Percentiles rank a stretch among this genome's conserved stretches.
Conservation (phyloP, 37 sponge, comb jelly and placozoan genomes). For the Dysidea cf. avara region DNA sequence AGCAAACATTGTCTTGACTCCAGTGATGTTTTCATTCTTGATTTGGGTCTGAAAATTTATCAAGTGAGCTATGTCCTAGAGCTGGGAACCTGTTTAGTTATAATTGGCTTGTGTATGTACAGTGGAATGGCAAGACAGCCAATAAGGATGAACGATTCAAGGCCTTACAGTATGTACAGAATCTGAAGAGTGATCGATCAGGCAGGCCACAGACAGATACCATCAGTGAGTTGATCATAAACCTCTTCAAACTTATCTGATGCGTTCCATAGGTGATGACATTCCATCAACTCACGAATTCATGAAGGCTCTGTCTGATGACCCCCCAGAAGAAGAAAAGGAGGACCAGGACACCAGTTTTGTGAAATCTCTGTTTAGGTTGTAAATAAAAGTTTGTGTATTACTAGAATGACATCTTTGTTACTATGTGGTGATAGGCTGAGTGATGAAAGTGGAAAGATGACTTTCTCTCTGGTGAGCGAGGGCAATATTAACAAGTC, state of each 20-base stretch:
- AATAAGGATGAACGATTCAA: slow-evolving; percentile 77
- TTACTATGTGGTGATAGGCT: slow-evolving; percentile 28
- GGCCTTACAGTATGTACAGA: slow-evolving; percentile 51
- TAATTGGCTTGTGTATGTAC: not conserved
- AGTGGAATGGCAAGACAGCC: slow-evolving; percentile 64
- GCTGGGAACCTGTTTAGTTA: not conserved
- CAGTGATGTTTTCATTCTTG: slow-evolving; percentile 75
- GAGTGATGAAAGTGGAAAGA: slow-evolving; percentile 72
- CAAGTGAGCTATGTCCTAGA: slow-evolving; percentile 38
- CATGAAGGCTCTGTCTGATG: slow-evolving; percentile 15
- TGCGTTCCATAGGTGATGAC: too few relatives aligned
- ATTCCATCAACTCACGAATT: slow-evolving; percentile 24
- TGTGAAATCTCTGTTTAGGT: slow-evolving; percentile 36
- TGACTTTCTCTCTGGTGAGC: slow-evolving; percentile 49
- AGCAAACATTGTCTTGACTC: slow-evolving; percentile 42
- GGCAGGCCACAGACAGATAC: not conserved
- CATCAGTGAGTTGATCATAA: too few relatives aligned
- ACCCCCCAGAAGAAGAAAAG: slow-evolving; percentile 5
- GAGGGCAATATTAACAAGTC: slow-evolving; percentile 32
- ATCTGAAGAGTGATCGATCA: slow-evolving; percentile 26
- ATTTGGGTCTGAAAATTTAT: slow-evolving; percentile 59
- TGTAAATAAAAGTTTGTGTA: not conserved
- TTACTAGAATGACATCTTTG: not conserved
- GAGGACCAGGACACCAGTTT: slow-evolving; percentile 25
- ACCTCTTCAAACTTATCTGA: too few relatives aligned